A percentile compares a stretch with the other conserved stretches of the same genome.
phyloP scores from a whole-genome alignment of 53 echinoderm and acorn worm genomes.

The Paracentrotus lividus region DNA sequence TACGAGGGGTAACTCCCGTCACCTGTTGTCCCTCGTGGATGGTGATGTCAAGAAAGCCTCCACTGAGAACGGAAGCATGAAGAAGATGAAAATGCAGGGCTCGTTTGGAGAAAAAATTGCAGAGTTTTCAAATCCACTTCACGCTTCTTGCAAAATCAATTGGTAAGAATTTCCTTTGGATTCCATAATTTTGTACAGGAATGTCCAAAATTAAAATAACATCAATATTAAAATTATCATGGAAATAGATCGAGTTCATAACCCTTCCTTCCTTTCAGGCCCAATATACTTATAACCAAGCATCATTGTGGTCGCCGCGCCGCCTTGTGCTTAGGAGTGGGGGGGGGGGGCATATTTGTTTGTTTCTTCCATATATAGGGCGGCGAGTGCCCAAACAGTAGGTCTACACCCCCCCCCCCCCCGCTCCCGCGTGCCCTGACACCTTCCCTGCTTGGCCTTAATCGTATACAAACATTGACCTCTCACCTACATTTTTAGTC shows the following conservation, averaged over 20 bases:
- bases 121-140: not conserved
- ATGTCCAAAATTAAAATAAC: not conserved
- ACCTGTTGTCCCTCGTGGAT: not conserved
- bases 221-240: not conserved
- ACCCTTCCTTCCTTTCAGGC: no score
- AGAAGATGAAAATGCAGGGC: not conserved
- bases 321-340: no score
- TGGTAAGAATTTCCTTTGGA: not conserved
- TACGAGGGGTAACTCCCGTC: not conserved
- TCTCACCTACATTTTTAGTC: not conserved
- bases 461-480: not conserved
- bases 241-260: no score
- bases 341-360: no score
- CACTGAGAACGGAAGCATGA: not conserved
- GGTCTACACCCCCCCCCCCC: not conserved
- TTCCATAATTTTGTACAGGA: no score
- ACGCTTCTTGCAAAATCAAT: slow-evolving; percentile 11
- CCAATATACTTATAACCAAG: not conserved
- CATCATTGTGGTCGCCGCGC: no score
- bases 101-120: not conserved
- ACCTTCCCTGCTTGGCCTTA: no score
- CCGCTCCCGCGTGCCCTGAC: not conserved
- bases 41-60: not conserved
- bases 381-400: no score
- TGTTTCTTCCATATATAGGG: no score